Evolutionary conservation across 2,797 vertebrate species (phyloP).

Genomic region (Aeoliscus strigatus): DNA sequence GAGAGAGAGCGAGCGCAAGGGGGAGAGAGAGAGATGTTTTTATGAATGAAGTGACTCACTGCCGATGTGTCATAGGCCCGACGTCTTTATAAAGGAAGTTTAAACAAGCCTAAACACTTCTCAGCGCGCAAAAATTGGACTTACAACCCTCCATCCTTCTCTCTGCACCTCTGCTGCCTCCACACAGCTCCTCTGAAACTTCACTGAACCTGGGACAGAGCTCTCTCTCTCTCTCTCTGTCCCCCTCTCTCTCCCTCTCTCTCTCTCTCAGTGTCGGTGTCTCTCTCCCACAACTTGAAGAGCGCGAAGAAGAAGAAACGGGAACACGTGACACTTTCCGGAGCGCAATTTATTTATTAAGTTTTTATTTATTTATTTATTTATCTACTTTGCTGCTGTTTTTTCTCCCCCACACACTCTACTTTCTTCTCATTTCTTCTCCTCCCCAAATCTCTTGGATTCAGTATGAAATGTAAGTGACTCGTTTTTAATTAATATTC

Average conservation of each 20-base stretch:
- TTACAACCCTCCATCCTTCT: slow-evolving; percentile 77
- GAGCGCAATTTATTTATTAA: slow-evolving; percentile 70
- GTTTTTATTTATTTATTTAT: slow-evolving; percentile 63
- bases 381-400: slow-evolving; percentile 64
- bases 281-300: slow-evolving; percentile 56
- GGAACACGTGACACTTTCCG: slow-evolving; percentile 77
- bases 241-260: slow-evolving; percentile 54
- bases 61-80: slow-evolving; percentile 83
- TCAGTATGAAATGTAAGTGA: slow-evolving; percentile 82
- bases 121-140: slow-evolving; percentile 82
- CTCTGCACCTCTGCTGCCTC: slow-evolving; percentile 59
- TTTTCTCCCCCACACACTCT: too few species aligned
- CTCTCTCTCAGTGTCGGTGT: slow-evolving; percentile 56
- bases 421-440: too few species aligned
- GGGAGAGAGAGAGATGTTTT: slow-evolving; percentile 66
- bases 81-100: slow-evolving; percentile 87
- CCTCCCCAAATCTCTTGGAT: slow-evolving; percentile 53
- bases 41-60: slow-evolving; percentile 87
- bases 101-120: slow-evolving; percentile 88
- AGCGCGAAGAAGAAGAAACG: slow-evolving; percentile 63
- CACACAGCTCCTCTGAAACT: too few species aligned
- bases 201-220: too few species aligned
- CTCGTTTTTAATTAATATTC: slow-evolving; percentile 12
- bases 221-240: slow-evolving; percentile 42
- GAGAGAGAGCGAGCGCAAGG: slow-evolving; percentile 34